Evolutionary conservation across 2,113 vertebrate species (phyloP).

Genomic region (Ophiodon elongatus): DNA sequence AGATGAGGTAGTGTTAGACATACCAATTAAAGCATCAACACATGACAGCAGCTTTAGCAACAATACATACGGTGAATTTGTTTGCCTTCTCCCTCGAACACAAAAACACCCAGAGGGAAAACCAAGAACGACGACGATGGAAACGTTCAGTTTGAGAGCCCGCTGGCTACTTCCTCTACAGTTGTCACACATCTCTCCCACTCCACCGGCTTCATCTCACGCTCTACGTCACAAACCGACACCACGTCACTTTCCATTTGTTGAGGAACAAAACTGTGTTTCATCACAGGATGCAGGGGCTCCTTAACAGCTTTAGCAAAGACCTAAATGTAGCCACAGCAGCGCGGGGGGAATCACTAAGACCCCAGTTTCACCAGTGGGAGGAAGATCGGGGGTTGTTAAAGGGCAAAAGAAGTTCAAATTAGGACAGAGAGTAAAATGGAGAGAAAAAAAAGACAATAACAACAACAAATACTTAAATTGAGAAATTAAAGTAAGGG

Average conservation of each 20-base stretch:
- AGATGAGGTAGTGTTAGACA: background rate
- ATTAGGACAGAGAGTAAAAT: background rate
- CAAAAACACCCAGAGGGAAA: background rate
- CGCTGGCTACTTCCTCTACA: constrained; percentile 1
- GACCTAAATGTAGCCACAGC: constrained; percentile 14
- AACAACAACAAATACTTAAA: background rate
- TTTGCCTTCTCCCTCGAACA: background rate
- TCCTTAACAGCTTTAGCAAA: background rate
- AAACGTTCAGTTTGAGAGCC: background rate
- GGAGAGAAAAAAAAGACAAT: background rate
- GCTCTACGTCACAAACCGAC: constrained; percentile 17
- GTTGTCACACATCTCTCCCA: background rate
- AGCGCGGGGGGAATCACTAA: constrained; percentile 9
- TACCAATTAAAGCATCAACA: constrained; percentile 1
- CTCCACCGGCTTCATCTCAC: constrained; percentile 10
- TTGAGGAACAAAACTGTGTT: background rate
- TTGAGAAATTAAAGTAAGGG: background rate
- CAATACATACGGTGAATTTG: background rate
- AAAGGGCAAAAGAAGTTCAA: background rate
- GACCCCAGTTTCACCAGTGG: background rate
- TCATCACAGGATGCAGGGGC: constrained; percentile 10
- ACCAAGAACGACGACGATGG: background rate
- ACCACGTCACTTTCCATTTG: constrained; percentile 36
- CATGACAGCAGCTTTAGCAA: background rate
- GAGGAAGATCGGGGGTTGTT: background rate